Percentiles rank a stretch among this genome's conserved stretches.
phyloP scores from a whole-genome alignment of 2,888 invertebrate genomes.

The Eupithecia inturbata region DNA sequence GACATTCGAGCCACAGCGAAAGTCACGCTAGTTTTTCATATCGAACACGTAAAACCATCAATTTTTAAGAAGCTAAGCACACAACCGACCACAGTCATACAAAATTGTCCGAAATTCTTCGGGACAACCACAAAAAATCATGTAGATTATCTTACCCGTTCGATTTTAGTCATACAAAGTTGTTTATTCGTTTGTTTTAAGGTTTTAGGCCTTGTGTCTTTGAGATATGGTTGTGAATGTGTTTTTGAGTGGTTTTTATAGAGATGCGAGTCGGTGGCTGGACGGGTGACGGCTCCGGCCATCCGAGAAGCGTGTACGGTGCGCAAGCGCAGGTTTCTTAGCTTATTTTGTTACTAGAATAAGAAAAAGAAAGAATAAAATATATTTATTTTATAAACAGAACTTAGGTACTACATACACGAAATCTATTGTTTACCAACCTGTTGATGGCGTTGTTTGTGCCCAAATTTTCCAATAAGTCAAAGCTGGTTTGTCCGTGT shows the following conservation, averaged over 20 bases:
- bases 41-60: conserved; percentile 14
- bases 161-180: conserved; percentile 56
- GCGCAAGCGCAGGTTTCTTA: conserved; percentile 53
- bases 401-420: no score
- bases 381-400: no score
- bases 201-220: conserved; percentile 41
- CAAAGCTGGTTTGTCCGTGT: background rate
- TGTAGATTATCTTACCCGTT: conserved; percentile 67
- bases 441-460: background rate
- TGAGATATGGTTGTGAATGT: conserved; percentile 30
- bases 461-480: background rate
- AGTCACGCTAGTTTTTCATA: conserved; percentile 10
- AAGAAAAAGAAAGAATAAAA: no score
- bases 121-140: conserved; percentile 68
- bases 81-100: conserved; percentile 62
- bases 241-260: conserved; percentile 35
- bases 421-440: background rate
- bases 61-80: conserved; percentile 41
- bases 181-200: conserved; percentile 22
- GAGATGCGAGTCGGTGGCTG: conserved; percentile 61
- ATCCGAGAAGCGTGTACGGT: conserved; percentile 71
- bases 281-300: conserved; percentile 70
- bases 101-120: conserved; percentile 70
- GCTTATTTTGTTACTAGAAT: conserved; percentile 4
- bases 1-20: background rate